phyloP scores from a whole-genome alignment of 2,888 invertebrate species.

The Xanthia icteritia region DNA sequence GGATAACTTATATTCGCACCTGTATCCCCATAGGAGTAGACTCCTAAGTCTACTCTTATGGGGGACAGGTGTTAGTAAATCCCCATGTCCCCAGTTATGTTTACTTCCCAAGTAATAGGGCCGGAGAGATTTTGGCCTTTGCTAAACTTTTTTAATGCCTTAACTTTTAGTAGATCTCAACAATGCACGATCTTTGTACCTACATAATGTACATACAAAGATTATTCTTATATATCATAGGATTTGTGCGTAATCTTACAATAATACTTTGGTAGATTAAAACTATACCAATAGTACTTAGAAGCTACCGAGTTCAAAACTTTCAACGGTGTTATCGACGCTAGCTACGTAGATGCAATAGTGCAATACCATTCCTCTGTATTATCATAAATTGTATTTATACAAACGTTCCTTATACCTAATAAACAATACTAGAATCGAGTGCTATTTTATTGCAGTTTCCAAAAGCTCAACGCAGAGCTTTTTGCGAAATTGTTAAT shows the following conservation, averaged over 20 bases:
- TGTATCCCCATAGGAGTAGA: too few relatives aligned
- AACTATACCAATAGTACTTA: background rate
- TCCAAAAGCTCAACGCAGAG: conserved; percentile 5
- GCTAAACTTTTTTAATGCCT: background rate
- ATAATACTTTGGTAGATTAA: background rate
- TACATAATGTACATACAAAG: background rate
- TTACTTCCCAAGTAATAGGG: background rate
- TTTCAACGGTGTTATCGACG: background rate
- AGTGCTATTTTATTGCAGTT: background rate
- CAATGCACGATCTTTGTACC: background rate
- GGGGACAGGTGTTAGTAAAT: background rate
- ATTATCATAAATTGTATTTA: conserved; percentile 13
- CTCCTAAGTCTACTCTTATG: too few relatives aligned
- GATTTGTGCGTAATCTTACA: background rate
- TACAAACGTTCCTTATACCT: background rate
- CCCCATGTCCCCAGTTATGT: background rate
- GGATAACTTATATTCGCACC: background rate
- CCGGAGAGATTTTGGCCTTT: too few relatives aligned
- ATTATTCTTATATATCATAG: background rate
- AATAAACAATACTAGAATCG: conserved; percentile 19
- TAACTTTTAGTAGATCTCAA: background rate
- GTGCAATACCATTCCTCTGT: background rate
- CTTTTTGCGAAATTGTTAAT: conserved; percentile 18
- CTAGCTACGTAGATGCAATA: conserved; percentile 2
- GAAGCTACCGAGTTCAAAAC: background rate